Base-by-base conservation (phyloP, 2,888 invertebrate species). In the Drosophila subsilvestris region DNA sequence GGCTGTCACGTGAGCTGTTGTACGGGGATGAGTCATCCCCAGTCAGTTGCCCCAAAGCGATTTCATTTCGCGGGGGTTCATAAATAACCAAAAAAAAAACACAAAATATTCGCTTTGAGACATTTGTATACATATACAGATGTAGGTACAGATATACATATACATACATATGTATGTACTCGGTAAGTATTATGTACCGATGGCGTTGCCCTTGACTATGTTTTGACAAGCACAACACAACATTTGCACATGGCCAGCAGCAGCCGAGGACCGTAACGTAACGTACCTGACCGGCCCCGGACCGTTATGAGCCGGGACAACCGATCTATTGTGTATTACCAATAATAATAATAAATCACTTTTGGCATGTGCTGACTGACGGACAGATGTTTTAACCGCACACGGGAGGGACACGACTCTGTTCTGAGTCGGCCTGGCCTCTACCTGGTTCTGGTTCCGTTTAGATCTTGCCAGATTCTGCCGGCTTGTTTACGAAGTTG, bases 121-220 rank as follows among this genome's bases (percentile, higher is more conserved):
- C 25, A 12, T 1, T 27, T n/a, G 42, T 48, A 49, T 27, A 62
- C 42, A 49, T 20, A 62, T 43, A 45, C 10, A 37, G 48, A n/a
- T 43, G 37, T n/a, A 47, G n/a, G 20, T 42, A 32, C 14, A 42
- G 18, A 9, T 29, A 9, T 29, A 29, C 29, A 29, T 10, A 8
- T 1, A 2, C 7, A 7, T 27, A 9, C 8, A 27, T 3, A 20
- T 3, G 3, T 20, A 20, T 20, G 20, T 20, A 22, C 22, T 22
- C 5, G 12, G 12, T 32, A 14, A 7, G 37, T 37, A 37, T 37
- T 55, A 43, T 20, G 17, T 22, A 17, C 43, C 20, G 57, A 53
- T 59, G 65, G 37, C 62, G 55, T 53, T 82, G 82, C 71, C 86
- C 82, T 85, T 85, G 82, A 80, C 80, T 79, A 82, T 82, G 66